Evolutionary conservation across 2,797 vertebrate genomes (phyloP), one percentile per base, ranked within the genome.

Genomic region (Momotus momota): DNA sequence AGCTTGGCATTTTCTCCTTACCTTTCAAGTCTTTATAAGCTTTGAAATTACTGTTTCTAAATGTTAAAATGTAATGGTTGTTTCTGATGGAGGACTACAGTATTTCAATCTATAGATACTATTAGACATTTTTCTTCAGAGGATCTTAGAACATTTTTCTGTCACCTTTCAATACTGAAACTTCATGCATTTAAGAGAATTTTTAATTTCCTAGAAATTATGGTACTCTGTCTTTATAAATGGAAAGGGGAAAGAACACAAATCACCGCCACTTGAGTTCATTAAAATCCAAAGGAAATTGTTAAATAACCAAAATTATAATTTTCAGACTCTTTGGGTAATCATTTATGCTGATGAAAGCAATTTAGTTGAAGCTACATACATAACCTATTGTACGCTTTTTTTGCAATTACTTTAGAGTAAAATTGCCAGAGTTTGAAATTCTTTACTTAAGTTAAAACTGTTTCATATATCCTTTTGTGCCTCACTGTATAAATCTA

Each of bases 281-380:
- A 31, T 75, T 92, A 57, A 93, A 89, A 92, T 77, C 57, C 33
- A 71, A 78, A 61, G 72, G 54, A 95, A 86, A 74, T 51, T 61
- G 57, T 92, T 94, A 90, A 96, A 71, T 87, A 71, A 91, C 43
- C 64, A 81, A 74, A 93, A 93, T 87, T 81, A 61, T 9, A 46
- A 61, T 93, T 95, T 82, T 81, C 64, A 61, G 22, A 48, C 55
- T 71, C 61, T 60, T 64, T 40, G 78, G 84, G 21, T 87, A 69
- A 82, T 93, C 58, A 14, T 88, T 91, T 85, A 33, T 90, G 57
- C 87, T 87, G 79, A 83, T 69, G 75, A 91, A 71, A 93, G 87
- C 23, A 0, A 66, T 78, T 88, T 72, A 83, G 51, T 69, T 93
- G 90, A 92, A 94, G 91, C 62, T 94, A 35, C 66, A 79, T 89